Evolutionary conservation across 2,113 vertebrate species (phyloP).

Genomic region (Nansenia antarctica): DNA sequence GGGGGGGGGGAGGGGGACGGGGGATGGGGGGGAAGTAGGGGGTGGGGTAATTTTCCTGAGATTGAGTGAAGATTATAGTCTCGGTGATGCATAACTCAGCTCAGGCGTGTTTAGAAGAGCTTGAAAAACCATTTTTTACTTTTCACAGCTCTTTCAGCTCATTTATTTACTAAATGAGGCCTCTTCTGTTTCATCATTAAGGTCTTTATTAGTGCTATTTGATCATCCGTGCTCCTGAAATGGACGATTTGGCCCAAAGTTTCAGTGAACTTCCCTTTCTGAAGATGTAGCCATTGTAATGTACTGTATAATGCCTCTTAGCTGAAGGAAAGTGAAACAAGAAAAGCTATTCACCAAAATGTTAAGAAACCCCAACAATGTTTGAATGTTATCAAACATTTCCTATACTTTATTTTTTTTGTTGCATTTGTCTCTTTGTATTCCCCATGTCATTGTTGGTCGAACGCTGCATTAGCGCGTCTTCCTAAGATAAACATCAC

Average conservation of each 20-base stretch:
- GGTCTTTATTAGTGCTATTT: background rate
- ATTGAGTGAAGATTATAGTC: conserved; percentile 82
- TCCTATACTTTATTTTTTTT: conserved; percentile 6
- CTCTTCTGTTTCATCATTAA: background rate
- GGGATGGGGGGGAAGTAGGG: background rate
- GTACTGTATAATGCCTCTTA: background rate
- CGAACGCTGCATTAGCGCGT: conserved; percentile 48
- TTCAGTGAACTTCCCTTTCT: background rate
- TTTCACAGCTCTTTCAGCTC: background rate
- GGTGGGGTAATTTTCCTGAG: conserved; percentile 75
- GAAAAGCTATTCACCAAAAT: background rate
- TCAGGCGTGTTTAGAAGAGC: conserved; percentile 21
- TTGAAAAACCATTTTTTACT: conserved; percentile 4
- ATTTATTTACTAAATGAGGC: conserved; percentile 4
- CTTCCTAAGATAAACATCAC: conserved; percentile 67
- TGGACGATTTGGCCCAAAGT: background rate
- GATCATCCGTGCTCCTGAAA: background rate
- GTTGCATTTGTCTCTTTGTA: conserved; percentile 55
- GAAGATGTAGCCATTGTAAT: background rate
- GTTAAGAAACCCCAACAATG: background rate
- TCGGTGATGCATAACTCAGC: conserved; percentile 78
- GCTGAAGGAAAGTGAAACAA: background rate
- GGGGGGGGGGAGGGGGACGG: background rate
- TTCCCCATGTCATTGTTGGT: conserved; percentile 64
- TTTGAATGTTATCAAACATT: conserved; percentile 21